Evolutionary conservation across 1,140 invertebrate genomes (phyloP).

Genomic region (Eueides isabella): DNA sequence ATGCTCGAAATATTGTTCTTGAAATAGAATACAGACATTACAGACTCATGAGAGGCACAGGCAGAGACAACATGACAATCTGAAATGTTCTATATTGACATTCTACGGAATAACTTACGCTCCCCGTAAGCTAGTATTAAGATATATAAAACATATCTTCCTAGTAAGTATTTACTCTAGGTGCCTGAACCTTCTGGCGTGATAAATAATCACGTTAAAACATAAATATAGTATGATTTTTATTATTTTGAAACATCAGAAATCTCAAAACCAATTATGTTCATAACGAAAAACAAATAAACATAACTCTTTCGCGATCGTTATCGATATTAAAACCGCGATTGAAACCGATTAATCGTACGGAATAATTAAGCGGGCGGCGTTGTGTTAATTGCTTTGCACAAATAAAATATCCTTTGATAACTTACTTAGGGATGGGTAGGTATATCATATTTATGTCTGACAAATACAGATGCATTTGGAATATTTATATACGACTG

Average conservation of each 20-base stretch:
- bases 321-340: conserved; percentile 70
- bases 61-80: too few relatives aligned
- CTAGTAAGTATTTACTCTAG: too few relatives aligned
- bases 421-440: conserved; percentile 32
- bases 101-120: too few relatives aligned
- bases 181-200: too few relatives aligned
- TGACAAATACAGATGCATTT: conserved; percentile 1
- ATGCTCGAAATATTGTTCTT: too few relatives aligned
- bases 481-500: not conserved
- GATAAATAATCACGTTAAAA: not conserved
- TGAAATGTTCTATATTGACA: too few relatives aligned
- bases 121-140: too few relatives aligned
- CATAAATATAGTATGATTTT: conserved; percentile 2
- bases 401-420: conserved; percentile 42
- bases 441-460: conserved; percentile 24
- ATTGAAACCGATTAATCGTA: conserved; percentile 71
- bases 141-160: too few relatives aligned
- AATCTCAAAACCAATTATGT: conserved; percentile 32
- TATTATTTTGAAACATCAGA: conserved; percentile 22
- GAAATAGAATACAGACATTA: too few relatives aligned
- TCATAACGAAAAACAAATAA: conserved; percentile 64
- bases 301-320: conserved; percentile 65
- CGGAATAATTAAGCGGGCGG: conserved; percentile 61
- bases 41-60: too few relatives aligned
- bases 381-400: conserved; percentile 65